Percentiles rank a stretch among this genome's conserved stretches.
Evolutionary conservation across 2,113 vertebrate genomes (phyloP).

Genomic region (Scophthalmus maximus): DNA sequence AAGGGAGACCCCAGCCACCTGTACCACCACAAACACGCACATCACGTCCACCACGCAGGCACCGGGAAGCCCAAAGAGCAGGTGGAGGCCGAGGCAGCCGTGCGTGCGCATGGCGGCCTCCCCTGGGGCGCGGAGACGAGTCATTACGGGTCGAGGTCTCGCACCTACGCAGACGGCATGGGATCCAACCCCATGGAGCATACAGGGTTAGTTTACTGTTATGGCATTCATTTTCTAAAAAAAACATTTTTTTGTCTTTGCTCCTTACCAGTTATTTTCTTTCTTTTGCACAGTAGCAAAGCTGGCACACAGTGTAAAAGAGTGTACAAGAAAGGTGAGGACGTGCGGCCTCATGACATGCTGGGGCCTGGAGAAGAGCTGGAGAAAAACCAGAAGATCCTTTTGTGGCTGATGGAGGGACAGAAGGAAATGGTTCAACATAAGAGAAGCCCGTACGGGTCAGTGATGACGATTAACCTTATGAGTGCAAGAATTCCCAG

Average conservation of each 20-base stretch:
- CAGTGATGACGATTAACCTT: constrained; percentile 46
- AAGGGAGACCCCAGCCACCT: constrained; percentile 85
- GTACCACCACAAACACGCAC: constrained; percentile 90
- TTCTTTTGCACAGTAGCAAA: constrained; percentile 80
- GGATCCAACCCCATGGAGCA: constrained; percentile 77
- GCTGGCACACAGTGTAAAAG: constrained; percentile 83
- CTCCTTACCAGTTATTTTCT: background rate
- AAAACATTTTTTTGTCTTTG: background rate
- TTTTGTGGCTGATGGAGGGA: constrained; percentile 97
- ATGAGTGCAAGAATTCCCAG: background rate
- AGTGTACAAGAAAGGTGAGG: constrained; percentile 81
- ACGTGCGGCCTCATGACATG: constrained; percentile 77
- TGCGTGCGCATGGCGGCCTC: constrained; percentile 81
- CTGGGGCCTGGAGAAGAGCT: constrained; percentile 84
- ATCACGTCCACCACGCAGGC: constrained; percentile 86
- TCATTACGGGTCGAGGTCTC: constrained; percentile 86
- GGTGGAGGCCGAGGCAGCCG: constrained; percentile 82
- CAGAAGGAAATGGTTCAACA: constrained; percentile 90
- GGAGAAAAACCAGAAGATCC: constrained; percentile 94
- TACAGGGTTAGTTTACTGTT: constrained; percentile 76
- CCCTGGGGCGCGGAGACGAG: constrained; percentile 85
- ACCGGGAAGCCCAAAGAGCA: constrained; percentile 87
- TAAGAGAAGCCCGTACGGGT: constrained; percentile 90
- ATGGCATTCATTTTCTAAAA: background rate
- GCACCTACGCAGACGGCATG: constrained; percentile 85